phyloP scores from a whole-genome alignment of 2,113 vertebrate species.

The Paracanthobrama guichenoti region DNA sequence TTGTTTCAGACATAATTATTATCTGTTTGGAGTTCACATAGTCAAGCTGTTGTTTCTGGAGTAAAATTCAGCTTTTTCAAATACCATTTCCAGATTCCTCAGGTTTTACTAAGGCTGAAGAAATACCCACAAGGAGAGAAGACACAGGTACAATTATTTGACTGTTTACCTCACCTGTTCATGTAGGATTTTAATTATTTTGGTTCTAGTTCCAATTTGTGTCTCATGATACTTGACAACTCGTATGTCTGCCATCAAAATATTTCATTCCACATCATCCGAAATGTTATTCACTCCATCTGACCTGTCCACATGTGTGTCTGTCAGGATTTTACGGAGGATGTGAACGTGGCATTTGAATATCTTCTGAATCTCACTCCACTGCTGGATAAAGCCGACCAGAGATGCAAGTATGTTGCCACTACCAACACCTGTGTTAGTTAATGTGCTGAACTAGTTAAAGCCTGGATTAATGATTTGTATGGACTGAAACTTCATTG shows the following conservation, averaged over 20 bases:
- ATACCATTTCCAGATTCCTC: constrained; percentile 84
- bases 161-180: neutral
- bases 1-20: neutral
- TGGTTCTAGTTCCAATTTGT: neutral
- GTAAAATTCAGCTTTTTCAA: neutral
- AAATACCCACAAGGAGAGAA: constrained; percentile 91
- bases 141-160: constrained; percentile 73
- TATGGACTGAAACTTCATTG: neutral
- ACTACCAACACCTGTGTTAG: neutral
- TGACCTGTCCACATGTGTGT: neutral
- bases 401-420: constrained; percentile 91
- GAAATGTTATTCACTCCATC: neutral
- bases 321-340: constrained; percentile 90
- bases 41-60: neutral
- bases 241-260: neutral
- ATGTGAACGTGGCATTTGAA: constrained; percentile 91
- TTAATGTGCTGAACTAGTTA: neutral
- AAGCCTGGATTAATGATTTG: constrained; percentile 2
- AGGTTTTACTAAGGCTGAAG: constrained; percentile 92
- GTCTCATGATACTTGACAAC: neutral
- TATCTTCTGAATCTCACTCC: constrained; percentile 93
- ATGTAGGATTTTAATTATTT: neutral
- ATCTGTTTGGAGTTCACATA: neutral
- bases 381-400: constrained; percentile 93
- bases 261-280: neutral